Evolutionary conservation across 2,888 invertebrate genomes (phyloP).

Genomic region (Xylota sylvarum): DNA sequence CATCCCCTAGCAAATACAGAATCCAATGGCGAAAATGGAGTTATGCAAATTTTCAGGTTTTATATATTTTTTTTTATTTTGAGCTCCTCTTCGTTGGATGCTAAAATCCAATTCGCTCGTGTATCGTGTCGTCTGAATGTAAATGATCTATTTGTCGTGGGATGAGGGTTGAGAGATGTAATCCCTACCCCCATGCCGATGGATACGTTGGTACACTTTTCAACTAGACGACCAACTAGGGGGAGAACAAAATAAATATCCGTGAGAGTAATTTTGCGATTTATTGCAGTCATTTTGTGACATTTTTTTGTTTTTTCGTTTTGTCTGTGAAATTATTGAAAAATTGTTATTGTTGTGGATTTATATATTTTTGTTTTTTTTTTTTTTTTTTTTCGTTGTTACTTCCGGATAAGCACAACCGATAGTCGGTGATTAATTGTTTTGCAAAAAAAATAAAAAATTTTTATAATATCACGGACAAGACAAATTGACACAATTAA

Average conservation of each 20-base stretch:
- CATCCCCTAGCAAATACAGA: constrained; percentile 37
- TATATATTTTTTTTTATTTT: constrained; percentile 12
- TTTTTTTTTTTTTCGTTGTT: constrained; percentile 19
- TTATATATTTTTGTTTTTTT: constrained; percentile 34
- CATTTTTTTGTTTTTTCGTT: constrained; percentile 20
- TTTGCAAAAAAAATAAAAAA: constrained; percentile 4
- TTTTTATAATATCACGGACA: constrained; percentile 14
- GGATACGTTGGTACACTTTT: neutral
- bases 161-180: constrained; percentile 46
- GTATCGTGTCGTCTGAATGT: constrained; percentile 74
- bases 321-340: constrained; percentile 58
- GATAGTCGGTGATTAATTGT: constrained; percentile 68
- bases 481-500: constrained; percentile 60
- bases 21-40: constrained; percentile 69
- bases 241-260: constrained; percentile 58
- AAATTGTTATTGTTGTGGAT: constrained; percentile 60
- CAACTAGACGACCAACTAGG: constrained; percentile 24
- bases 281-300: constrained; percentile 65
- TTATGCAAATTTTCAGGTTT: constrained; percentile 68
- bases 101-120: constrained; percentile 73
- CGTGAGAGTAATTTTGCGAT: constrained; percentile 74
- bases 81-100: constrained; percentile 18
- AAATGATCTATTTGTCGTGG: constrained; percentile 73
- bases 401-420: constrained; percentile 30
- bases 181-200: neutral